Evolutionary conservation across 1,140 invertebrate genomes (phyloP), one percentile per base, ranked within the genome.

Genomic region (Potamilus streckersoni): DNA sequence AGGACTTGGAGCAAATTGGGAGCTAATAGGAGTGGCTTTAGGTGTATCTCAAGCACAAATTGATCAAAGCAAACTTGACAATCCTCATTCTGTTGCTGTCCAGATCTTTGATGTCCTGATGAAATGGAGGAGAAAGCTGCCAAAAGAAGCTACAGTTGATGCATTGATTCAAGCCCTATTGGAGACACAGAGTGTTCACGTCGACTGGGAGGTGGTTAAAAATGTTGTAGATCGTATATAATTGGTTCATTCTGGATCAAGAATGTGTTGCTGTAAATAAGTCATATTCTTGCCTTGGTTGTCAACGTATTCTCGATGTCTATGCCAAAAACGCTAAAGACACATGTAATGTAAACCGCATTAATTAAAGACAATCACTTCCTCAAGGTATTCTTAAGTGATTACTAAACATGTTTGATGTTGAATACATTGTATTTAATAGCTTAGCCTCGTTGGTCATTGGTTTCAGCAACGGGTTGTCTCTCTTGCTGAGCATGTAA

Each of bases 1-100:
- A 31, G 72, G 69, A 20, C 59, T 77, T 8, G 75, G 75, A 12
- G 68, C 68, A 57, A 77, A 77, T 60, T 77, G 75, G 75, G 75
- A 77, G 27, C 73, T 77, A 63, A 65, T 77, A 16, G 61, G 64
- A 12, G 64, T 77, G n/a, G 75, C 72, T 20, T 59, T 77, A 12
- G 75, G 75, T 12, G 12, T 77, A 2, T n/a, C 75, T 3, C 69
- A 77, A 31, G 63, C 59, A 3, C 58, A 65, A 8, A 73, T 77
- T 23, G 69, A 77, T 38, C 75, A 77, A 56, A 60, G 75, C 58
- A 77, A 77, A 58, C 38, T 77, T 38, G 75, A 77, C 19, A 62
- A 77, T 55, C 66, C 68, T 13, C 59, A 71, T 61, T 55, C 62
- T 8, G 67, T 65, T 17, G 75, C 75, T 2, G 73, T 77, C 70